Evolutionary conservation across 2,797 vertebrate species (phyloP).

Genomic region (Dipus sagitta): DNA sequence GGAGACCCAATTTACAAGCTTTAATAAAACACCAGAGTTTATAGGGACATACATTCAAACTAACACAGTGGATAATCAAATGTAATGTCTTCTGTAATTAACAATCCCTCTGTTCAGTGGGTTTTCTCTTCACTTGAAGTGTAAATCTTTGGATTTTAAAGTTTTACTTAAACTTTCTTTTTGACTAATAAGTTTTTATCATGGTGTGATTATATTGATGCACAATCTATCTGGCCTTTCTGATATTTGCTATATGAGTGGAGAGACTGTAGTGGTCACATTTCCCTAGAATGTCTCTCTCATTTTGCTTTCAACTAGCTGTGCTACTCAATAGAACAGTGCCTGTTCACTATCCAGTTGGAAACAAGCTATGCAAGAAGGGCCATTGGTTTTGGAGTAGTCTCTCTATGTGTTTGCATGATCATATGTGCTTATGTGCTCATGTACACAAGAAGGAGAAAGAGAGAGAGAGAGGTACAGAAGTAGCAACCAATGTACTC

Average conservation of each 20-base stretch:
- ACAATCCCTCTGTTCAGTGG: neutral
- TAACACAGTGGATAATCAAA: neutral
- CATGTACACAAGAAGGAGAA: neutral
- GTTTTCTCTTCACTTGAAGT: neutral
- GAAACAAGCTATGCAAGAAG: neutral
- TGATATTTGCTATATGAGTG: neutral
- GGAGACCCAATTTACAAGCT: too few species aligned
- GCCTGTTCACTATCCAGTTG: neutral
- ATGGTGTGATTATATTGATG: neutral
- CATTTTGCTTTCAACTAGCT: neutral
- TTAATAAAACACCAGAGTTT: too few species aligned
- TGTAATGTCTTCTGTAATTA: neutral
- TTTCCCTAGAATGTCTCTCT: neutral
- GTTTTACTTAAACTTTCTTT: neutral
- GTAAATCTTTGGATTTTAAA: neutral
- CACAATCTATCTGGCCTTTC: neutral
- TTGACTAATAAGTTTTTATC: neutral
- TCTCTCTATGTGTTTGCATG: neutral
- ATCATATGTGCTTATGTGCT: neutral
- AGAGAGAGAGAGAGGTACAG: neutral
- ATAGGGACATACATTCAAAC: too few species aligned
- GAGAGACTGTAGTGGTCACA: neutral
- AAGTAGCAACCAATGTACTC: neutral
- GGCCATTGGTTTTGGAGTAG: neutral
- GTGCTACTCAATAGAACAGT: neutral